Percentiles rank a stretch among this genome's conserved stretches.
Evolutionary conservation across 2,888 invertebrate genomes (phyloP).

Genomic region (Ashinkailepas kermadecensis): DNA sequence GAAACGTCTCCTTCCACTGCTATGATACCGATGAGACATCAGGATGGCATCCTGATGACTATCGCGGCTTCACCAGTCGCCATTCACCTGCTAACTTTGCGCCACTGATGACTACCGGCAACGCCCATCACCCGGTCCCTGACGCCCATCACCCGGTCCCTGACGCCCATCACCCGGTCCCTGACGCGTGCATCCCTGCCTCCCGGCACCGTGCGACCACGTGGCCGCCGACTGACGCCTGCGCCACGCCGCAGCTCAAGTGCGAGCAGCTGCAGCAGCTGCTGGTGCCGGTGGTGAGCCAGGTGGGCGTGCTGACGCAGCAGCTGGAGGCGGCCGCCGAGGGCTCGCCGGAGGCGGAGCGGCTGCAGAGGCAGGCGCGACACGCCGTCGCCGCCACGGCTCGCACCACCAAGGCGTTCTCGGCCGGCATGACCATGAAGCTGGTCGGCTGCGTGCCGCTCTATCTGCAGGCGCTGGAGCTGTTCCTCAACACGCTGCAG

Average conservation of each 20-base stretch:
- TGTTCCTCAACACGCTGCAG: too few species aligned
- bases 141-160: too few species aligned
- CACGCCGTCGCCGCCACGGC: slow-evolving; percentile 50
- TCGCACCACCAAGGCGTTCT: slow-evolving; percentile 52
- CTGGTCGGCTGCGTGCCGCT: slow-evolving; percentile 47
- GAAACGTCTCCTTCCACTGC: too few species aligned
- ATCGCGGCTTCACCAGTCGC: too few species aligned
- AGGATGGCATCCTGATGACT: too few species aligned
- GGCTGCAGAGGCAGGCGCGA: slow-evolving; percentile 40
- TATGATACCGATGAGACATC: too few species aligned
- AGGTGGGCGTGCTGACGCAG: slow-evolving; percentile 42
- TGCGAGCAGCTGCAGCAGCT: slow-evolving; percentile 44
- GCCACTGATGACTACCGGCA: too few species aligned
- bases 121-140: too few species aligned
- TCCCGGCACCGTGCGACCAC: too few species aligned
- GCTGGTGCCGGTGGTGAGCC: slow-evolving; percentile 45
- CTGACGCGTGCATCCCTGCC: too few species aligned
- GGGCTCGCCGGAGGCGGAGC: slow-evolving; percentile 39
- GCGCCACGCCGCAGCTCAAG: slow-evolving; percentile 41
- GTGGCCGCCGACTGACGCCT: background rate
- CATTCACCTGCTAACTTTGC: too few species aligned
- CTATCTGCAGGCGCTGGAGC: slow-evolving; percentile 47
- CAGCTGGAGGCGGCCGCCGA: slow-evolving; percentile 33
- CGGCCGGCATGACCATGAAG: slow-evolving; percentile 49
- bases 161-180: too few species aligned